A percentile compares a stretch with the other conserved stretches of the same genome.
phyloP scores from a whole-genome alignment of 2,113 vertebrate species.

The Leptocoma aspasia region DNA sequence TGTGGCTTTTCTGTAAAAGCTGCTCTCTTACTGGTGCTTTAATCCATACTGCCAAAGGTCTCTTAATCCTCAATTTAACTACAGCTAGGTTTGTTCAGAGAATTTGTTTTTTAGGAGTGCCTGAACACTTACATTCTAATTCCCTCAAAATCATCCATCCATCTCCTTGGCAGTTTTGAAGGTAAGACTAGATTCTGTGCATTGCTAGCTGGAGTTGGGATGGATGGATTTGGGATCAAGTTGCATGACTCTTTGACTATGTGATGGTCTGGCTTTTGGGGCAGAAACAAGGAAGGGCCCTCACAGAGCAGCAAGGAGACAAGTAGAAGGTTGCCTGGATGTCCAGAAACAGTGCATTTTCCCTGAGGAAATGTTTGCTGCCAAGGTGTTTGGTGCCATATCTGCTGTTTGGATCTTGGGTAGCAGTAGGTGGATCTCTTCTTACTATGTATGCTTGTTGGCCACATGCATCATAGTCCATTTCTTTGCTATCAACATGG shows the following conservation, averaged over 20 bases:
- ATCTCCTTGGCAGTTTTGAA: background rate
- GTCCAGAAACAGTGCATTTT: background rate
- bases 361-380: background rate
- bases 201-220: background rate
- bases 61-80: background rate
- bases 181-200: background rate
- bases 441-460: background rate
- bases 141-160: background rate
- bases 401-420: background rate
- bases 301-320: background rate
- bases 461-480: background rate
- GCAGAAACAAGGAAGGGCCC: background rate
- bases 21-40: background rate
- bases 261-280: background rate
- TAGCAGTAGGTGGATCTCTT: background rate
- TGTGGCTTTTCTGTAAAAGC: background rate
- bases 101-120: background rate
- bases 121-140: background rate
- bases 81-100: background rate
- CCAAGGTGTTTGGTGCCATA: background rate
- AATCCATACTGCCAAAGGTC: background rate
- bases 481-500: background rate
- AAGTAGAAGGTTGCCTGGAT: background rate
- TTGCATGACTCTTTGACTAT: background rate
- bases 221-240: background rate